phyloP scores from a whole-genome alignment of 2,113 vertebrate genomes.

The Lagopus leucura region DNA sequence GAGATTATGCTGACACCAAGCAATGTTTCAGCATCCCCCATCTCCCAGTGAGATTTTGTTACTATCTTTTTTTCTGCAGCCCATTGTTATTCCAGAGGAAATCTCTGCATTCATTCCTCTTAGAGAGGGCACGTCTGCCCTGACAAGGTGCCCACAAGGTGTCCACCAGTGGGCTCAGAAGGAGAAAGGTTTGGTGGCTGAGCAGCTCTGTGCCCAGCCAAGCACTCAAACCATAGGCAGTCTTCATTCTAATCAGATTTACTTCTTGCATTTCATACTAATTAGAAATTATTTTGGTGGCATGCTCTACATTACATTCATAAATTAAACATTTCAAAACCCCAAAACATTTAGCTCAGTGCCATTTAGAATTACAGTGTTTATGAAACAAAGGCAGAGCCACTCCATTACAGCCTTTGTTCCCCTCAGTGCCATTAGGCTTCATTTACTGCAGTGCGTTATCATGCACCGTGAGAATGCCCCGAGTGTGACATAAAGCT shows the following conservation, averaged over 20 bases:
- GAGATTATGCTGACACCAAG: fast-evolving
- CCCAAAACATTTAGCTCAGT: neutral
- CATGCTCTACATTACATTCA: neutral
- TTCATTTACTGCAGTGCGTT: neutral
- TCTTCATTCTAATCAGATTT: slow-evolving; percentile 12
- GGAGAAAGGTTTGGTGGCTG: neutral
- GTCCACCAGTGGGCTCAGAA: neutral
- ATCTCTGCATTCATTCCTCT: neutral
- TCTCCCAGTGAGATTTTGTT: neutral
- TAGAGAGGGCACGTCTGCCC: neutral
- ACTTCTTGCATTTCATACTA: neutral
- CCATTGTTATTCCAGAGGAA: neutral
- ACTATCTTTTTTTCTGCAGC: neutral
- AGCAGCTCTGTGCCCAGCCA: neutral
- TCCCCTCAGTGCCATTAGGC: neutral
- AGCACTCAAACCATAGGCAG: neutral
- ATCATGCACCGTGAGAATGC: neutral
- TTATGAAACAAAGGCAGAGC: neutral
- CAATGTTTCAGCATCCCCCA: neutral
- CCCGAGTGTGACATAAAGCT: neutral
- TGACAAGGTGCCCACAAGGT: neutral
- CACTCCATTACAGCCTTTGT: neutral
- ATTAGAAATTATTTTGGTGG: slow-evolving; percentile 15
- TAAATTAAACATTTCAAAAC: neutral
- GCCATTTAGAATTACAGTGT: neutral